Percentiles rank a stretch among this genome's conserved stretches.
phyloP scores from a whole-genome alignment of 2,888 invertebrate genomes.

The Troides aeacus region DNA sequence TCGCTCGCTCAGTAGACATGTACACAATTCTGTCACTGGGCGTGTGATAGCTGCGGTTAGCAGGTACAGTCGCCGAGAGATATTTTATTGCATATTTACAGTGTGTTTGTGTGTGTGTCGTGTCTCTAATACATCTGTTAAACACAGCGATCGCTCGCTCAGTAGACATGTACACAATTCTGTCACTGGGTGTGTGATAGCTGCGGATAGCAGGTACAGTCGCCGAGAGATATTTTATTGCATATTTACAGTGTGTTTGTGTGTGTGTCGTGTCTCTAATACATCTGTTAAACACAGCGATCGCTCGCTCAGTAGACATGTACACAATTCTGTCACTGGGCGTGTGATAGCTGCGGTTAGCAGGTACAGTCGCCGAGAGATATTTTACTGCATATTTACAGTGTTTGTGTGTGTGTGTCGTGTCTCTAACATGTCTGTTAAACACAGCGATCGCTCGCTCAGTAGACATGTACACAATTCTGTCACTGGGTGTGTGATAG shows the following conservation, averaged over 20 bases:
- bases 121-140: neutral
- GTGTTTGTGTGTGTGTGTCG: neutral
- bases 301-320: conserved; percentile 34
- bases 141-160: neutral
- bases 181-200: conserved; percentile 23
- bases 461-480: conserved; percentile 31
- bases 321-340: conserved; percentile 10
- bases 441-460: conserved; percentile 30
- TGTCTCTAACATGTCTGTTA: conserved; percentile 6
- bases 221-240: neutral
- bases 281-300: conserved; percentile 5
- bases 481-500: conserved; percentile 26
- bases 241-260: neutral
- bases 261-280: neutral
- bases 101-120: neutral
- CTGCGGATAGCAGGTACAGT: neutral
- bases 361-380: conserved; percentile 34
- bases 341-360: conserved; percentile 34
- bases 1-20: no score
- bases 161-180: conserved; percentile 6
- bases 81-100: neutral
- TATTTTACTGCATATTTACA: no score
- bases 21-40: no score
- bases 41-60: neutral
- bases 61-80: neutral